phyloP scores from a whole-genome alignment of 2,888 invertebrate species.

The Formica aserva region DNA sequence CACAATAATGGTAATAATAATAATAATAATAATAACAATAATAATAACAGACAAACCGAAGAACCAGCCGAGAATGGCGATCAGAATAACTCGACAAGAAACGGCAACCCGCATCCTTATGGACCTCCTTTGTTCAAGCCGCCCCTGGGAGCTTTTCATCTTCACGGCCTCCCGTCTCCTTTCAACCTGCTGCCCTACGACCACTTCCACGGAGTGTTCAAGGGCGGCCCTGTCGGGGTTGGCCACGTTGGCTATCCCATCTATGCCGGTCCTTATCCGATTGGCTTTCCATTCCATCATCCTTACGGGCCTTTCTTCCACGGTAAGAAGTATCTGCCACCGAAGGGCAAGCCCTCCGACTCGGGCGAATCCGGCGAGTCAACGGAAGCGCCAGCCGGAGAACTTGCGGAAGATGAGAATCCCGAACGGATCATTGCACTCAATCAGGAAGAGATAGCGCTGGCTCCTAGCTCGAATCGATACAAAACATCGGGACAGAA shows the following conservation, averaged over 20 bases:
- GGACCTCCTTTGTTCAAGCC: slow-evolving; percentile 55
- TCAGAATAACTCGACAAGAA: slow-evolving; percentile 45
- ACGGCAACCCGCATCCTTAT: slow-evolving; percentile 46
- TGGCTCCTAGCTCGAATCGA: slow-evolving; percentile 13
- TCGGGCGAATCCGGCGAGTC: slow-evolving; percentile 29
- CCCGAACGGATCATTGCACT: slow-evolving; percentile 29
- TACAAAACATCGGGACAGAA: neutral
- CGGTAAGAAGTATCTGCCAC: slow-evolving; percentile 39
- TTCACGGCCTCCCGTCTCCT: slow-evolving; percentile 32
- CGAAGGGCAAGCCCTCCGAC: slow-evolving; percentile 32
- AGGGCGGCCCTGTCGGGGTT: slow-evolving; percentile 42
- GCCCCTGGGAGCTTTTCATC: slow-evolving; percentile 37
- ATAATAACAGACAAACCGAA: slow-evolving; percentile 33
- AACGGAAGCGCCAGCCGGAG: slow-evolving; percentile 26
- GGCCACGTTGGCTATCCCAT: slow-evolving; percentile 34
- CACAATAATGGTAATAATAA: neutral
- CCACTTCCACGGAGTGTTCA: slow-evolving; percentile 30
- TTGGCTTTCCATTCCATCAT: slow-evolving; percentile 32
- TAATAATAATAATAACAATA: neutral
- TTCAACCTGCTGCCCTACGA: slow-evolving; percentile 53
- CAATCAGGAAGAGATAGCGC: slow-evolving; percentile 27
- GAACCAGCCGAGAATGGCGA: slow-evolving; percentile 32
- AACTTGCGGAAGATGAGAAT: neutral
- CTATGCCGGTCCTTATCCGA: slow-evolving; percentile 42
- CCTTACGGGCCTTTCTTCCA: slow-evolving; percentile 20